phyloP scores from a whole-genome alignment of 2,888 invertebrate species.

The Aphrophora alni region DNA sequence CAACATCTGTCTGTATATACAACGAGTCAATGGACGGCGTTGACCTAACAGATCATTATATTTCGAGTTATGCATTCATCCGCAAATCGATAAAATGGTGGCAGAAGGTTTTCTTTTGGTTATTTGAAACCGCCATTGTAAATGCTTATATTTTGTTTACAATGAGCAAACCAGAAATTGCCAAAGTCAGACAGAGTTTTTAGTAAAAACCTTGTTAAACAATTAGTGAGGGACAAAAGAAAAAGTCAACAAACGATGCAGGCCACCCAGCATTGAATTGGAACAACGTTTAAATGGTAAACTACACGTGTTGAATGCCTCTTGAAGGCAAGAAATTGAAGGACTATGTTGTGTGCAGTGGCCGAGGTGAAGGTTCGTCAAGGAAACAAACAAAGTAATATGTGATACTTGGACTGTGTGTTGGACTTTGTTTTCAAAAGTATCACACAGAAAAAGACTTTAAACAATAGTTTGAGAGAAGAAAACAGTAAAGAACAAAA shows the following conservation, averaged over 20 bases:
- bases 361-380: too few species aligned
- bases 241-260: constrained; percentile 7
- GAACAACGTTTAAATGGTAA: not conserved
- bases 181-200: not conserved
- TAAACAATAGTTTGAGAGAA: too few species aligned
- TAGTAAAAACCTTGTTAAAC: constrained; percentile 14
- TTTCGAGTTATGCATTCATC: constrained; percentile 16
- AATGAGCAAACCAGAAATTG: not conserved
- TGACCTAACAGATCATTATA: constrained; percentile 23
- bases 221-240: constrained; percentile 6
- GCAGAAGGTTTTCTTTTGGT: constrained; percentile 2
- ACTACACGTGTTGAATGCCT: too few species aligned
- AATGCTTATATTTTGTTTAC: constrained; percentile 2
- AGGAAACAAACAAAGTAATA: too few species aligned
- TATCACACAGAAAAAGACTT: too few species aligned
- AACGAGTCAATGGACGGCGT: constrained; percentile 23
- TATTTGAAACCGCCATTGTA: constrained; percentile 21
- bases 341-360: too few species aligned
- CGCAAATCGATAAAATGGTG: constrained; percentile 20
- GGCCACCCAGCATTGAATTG: not conserved
- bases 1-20: constrained; percentile 19
- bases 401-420: too few species aligned
- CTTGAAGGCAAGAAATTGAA: too few species aligned
- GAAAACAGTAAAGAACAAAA: too few species aligned
- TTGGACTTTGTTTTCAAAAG: too few species aligned